A percentile compares a stretch with the other conserved stretches of the same genome.
These are phyloP conservation scores for Diceros bicornis DNA, from an alignment of 2,797 vertebrate species.

Conservation along the genomic window DNA sequence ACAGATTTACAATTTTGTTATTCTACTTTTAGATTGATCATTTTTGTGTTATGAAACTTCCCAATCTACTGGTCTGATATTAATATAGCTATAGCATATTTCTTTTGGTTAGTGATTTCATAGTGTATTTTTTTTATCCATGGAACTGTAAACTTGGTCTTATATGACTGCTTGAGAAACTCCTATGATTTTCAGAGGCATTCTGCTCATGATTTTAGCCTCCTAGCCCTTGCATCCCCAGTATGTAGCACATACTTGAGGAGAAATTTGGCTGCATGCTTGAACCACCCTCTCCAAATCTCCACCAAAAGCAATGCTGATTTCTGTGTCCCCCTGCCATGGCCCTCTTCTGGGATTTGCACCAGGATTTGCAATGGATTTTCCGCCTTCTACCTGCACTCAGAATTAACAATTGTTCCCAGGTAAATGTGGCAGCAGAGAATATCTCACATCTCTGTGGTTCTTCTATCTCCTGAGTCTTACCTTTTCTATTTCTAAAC, in stretches of 20 bases:
- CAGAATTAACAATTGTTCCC: neutral
- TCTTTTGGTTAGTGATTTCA: neutral
- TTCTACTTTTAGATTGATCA: neutral
- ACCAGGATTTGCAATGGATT: neutral
- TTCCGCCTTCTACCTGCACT: neutral
- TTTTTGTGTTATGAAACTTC: neutral
- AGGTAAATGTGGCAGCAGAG: neutral
- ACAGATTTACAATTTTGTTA: neutral
- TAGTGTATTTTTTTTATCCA: neutral
- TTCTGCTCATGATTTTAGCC: neutral
- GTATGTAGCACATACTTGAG: neutral
- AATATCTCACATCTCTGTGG: neutral
- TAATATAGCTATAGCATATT: neutral
- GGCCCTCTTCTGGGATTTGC: neutral
- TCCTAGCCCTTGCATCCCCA: neutral
- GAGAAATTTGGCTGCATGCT: neutral
- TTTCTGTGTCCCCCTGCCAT: neutral
- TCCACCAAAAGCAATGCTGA: neutral
- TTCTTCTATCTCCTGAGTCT: neutral
- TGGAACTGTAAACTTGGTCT: neutral
- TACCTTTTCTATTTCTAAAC: neutral
- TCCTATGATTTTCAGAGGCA: constrained; percentile 24
- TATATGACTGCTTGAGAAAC: neutral
- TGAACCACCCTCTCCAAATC: neutral
- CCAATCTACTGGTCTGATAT: neutral